Evolutionary conservation across 1,140 invertebrate genomes (phyloP), one percentile per base, ranked within the genome.

Genomic region (Heliconius melpomene): DNA sequence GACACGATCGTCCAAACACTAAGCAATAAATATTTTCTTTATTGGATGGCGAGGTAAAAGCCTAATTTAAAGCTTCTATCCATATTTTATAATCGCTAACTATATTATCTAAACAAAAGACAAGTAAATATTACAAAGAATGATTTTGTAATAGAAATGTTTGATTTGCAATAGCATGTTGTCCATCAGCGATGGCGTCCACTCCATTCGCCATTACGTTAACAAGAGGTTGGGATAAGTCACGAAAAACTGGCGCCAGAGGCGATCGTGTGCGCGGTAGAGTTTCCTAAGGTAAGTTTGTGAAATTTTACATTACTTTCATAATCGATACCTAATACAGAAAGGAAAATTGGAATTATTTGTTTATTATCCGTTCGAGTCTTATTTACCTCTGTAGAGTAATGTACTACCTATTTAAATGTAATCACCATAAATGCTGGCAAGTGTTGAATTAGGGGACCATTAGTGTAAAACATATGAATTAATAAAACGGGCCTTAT

Each of bases 161-260:
- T 72, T 75, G 76, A 82, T 82, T 82, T 79, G 83, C 82, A 83
- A 82, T 74, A 79, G 74, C 81, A 72, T 77, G 78, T 81, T 84
- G 84, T 84, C 80, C 73, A 80, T 75, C 75, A 79, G 23, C 32
- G 57, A 46, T 70, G 75, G 78, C 52, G 75, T 75, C 80, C 80
- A 76, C 80, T 80, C 77, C 71, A 75, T 77, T 77, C 32, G 70
- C 81, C 66, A 80, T 82, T 79, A 77, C 72, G 71, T 38, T 79
- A 81, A 82, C 81, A 79, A 84, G 77, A 57, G 46, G 23, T 38
- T 74, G 54, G 75, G 57, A 78, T 77, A 81, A 81, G 85, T 86
- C 85, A 88, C 85, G 86, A 86, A 88, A 85, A 85, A 86, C 82
- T 70, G 74, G 81, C 82, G 85, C 87, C 87, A 50, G 57, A 23